Percentiles rank a stretch among this genome's conserved stretches.
These are phyloP conservation scores for Arrhopalites spinosus DNA, from an alignment of 2,888 invertebrate genomes.

Conservation along the genomic window DNA sequence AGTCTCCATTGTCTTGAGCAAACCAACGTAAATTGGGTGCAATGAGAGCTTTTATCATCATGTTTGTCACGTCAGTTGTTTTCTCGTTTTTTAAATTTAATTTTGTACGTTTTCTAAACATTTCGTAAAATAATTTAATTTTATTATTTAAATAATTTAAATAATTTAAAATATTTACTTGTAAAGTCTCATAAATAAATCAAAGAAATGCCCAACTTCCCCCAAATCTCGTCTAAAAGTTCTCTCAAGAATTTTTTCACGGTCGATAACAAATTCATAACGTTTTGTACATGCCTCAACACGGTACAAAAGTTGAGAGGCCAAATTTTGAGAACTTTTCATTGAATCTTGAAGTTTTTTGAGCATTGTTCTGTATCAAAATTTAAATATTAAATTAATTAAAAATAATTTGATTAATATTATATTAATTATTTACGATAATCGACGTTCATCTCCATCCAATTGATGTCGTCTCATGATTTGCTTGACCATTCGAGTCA, in stretches of 20 bases:
- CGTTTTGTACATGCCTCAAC: conserved; percentile 43
- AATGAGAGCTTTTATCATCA: conserved; percentile 25
- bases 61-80: conserved; percentile 41
- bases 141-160: not conserved
- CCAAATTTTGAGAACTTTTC: conserved; percentile 48
- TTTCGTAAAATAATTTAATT: too few species aligned
- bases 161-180: conserved; percentile 41
- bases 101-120: conserved; percentile 49
- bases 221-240: conserved; percentile 50
- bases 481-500: conserved; percentile 46
- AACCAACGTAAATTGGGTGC: conserved; percentile 45
- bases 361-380: conserved; percentile 37
- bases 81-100: conserved; percentile 44
- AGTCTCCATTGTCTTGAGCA: conserved; percentile 49
- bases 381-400: not conserved
- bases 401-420: too few species aligned
- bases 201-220: conserved; percentile 52
- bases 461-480: conserved; percentile 44
- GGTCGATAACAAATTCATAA: conserved; percentile 43
- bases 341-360: conserved; percentile 48
- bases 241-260: conserved; percentile 45
- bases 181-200: conserved; percentile 51
- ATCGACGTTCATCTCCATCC: conserved; percentile 43
- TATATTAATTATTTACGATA: conserved; percentile 31
- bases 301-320: conserved; percentile 41